These are phyloP conservation scores for Aquatica leii DNA, from an alignment of 2,888 invertebrate species.

Conservation along the genomic window DNA sequence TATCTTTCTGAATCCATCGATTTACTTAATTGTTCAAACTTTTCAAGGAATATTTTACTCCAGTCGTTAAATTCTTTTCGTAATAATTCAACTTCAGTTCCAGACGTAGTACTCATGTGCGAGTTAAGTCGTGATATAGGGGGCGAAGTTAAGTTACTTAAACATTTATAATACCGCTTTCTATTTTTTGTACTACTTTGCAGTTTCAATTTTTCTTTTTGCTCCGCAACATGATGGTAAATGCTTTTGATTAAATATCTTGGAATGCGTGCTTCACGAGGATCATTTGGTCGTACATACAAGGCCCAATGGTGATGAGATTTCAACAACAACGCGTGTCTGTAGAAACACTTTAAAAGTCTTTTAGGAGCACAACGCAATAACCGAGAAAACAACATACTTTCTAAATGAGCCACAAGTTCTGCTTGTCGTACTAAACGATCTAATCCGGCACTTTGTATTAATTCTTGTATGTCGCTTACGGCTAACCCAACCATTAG, in stretches of 20 bases:
- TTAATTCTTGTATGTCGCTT: slow-evolving; percentile 83
- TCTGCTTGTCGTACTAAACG: slow-evolving; percentile 83
- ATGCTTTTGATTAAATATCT: slow-evolving; percentile 77
- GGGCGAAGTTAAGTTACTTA: slow-evolving; percentile 31
- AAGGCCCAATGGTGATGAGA: slow-evolving; percentile 77
- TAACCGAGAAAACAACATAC: slow-evolving; percentile 81
- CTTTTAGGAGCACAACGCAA: slow-evolving; percentile 69
- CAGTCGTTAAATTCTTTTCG: slow-evolving; percentile 47
- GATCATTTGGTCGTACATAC: slow-evolving; percentile 83
- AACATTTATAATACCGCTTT: slow-evolving; percentile 18
- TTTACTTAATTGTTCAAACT: slow-evolving; percentile 42
- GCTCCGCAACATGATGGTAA: slow-evolving; percentile 77
- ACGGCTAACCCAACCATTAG: slow-evolving; percentile 85
- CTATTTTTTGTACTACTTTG: slow-evolving; percentile 21
- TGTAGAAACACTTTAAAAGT: slow-evolving; percentile 71
- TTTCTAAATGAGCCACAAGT: slow-evolving; percentile 81
- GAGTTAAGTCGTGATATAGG: slow-evolving; percentile 48
- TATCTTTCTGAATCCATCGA: slow-evolving; percentile 13
- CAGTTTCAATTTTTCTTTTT: slow-evolving; percentile 64
- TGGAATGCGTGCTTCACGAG: slow-evolving; percentile 79
- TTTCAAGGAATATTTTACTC: slow-evolving; percentile 46
- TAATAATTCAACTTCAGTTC: slow-evolving; percentile 47
- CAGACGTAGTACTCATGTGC: slow-evolving; percentile 34
- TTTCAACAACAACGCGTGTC: slow-evolving; percentile 78
- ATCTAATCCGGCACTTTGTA: slow-evolving; percentile 81